A percentile compares a stretch with the other conserved stretches of the same genome.
Conservation (phyloP, 2,888 invertebrate genomes). For the Agonopterix heracliana region DNA sequence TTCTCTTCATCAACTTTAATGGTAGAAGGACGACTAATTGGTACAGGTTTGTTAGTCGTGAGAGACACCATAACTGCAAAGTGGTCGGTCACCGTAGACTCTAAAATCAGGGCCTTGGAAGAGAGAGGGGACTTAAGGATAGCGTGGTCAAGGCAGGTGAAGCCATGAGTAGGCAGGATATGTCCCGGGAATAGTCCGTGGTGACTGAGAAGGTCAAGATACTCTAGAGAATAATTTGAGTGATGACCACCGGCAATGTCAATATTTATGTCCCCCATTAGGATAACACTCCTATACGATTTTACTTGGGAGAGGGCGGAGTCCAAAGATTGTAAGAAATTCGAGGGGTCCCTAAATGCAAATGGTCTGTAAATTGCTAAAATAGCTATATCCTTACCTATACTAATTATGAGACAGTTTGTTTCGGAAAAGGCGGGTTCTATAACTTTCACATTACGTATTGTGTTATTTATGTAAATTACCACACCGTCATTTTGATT, state of each 20-base stretch:
- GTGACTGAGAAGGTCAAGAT: neutral
- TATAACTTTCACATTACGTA: neutral
- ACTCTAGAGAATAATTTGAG: neutral
- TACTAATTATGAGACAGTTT: neutral
- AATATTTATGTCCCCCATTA: neutral
- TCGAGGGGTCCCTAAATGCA: no score
- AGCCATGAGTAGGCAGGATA: neutral
- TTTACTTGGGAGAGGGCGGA: neutral
- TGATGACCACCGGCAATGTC: neutral
- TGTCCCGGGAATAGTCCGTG: neutral
- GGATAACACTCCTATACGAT: neutral
- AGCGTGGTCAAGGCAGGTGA: neutral
- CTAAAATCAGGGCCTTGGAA: neutral
- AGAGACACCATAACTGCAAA: neutral
- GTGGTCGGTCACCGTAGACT: neutral
- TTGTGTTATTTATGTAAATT: neutral
- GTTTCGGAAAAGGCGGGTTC: neutral
- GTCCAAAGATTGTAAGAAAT: no score
- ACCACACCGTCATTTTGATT: constrained; percentile 1
- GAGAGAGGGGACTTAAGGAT: neutral
- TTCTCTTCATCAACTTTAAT: neutral
- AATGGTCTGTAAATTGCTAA: no score
- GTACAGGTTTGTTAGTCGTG: neutral
- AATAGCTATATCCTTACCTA: no score
- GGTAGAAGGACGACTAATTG: neutral